A percentile compares a stretch with the other conserved stretches of the same genome.
Conservation (phyloP, 1,140 invertebrate species). For the Diachasmimorpha longicaudata region DNA sequence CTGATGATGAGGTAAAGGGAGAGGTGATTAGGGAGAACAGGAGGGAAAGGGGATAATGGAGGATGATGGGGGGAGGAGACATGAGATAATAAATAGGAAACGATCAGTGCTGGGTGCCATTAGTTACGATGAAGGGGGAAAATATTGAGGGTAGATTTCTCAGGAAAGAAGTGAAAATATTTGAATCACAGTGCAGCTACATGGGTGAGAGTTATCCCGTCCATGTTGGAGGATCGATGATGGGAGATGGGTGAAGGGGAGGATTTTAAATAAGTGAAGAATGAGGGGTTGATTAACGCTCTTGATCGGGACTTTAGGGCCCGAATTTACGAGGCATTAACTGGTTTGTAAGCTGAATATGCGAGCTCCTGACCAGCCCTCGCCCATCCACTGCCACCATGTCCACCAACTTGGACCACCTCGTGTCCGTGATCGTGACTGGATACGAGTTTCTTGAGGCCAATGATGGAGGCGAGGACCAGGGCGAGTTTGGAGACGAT, state of each 20-base stretch:
- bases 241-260: not conserved
- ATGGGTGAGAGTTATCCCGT: slow-evolving; percentile 23
- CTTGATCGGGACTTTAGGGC: slow-evolving; percentile 9
- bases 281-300: slow-evolving; percentile 23
- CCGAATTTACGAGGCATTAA: slow-evolving; percentile 41
- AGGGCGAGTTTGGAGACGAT: slow-evolving; percentile 83
- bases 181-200: slow-evolving; percentile 37
- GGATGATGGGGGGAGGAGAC: not conserved
- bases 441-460: slow-evolving; percentile 79
- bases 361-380: slow-evolving; percentile 55
- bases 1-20: not conserved
- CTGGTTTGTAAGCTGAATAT: slow-evolving; percentile 58
- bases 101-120: not conserved
- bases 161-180: not conserved
- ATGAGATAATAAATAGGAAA: not conserved
- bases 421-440: slow-evolving; percentile 71
- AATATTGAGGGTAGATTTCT: not conserved
- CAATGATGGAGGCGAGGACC: slow-evolving; percentile 81
- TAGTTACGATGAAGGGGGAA: not conserved
- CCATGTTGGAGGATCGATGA: not conserved
- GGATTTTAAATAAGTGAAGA: slow-evolving; percentile 23
- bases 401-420: slow-evolving; percentile 72
- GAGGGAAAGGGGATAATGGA: not conserved
- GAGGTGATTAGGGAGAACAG: not conserved
- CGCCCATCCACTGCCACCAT: slow-evolving; percentile 63